Evolutionary conservation across 2,888 invertebrate species (phyloP).

Genomic region (Latrodectus elegans): DNA sequence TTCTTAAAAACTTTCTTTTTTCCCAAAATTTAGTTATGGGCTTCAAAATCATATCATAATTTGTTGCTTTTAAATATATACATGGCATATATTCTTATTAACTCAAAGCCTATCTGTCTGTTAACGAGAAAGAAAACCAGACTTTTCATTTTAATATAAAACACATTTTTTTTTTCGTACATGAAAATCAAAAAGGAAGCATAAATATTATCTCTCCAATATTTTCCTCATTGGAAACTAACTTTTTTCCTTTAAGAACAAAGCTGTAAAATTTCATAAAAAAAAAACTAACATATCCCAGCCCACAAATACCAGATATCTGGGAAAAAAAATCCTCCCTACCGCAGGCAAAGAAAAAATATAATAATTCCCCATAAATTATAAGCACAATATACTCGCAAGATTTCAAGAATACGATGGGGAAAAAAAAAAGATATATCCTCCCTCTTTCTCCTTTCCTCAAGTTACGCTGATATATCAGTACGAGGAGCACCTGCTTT

Average conservation of each 20-base stretch:
- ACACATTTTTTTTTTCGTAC: no score
- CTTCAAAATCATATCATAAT: no score
- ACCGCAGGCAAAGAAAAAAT: background rate
- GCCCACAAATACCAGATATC: background rate
- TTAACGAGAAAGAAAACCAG: no score
- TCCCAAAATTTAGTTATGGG: no score
- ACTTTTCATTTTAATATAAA: no score
- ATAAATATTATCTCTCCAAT: background rate
- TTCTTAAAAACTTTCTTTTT: no score
- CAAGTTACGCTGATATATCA: conserved; percentile 2
- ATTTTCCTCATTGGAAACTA: no score
- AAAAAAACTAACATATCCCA: background rate
- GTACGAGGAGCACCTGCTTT: conserved; percentile 38
- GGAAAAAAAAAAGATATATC: background rate
- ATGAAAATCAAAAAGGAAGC: background rate
- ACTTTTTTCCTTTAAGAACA: no score
- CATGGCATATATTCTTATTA: no score
- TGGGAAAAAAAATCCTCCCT: background rate
- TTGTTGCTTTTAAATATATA: no score
- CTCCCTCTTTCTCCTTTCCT: background rate
- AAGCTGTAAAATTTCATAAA: background rate
- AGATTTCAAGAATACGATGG: background rate
- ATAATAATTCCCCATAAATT: conserved; percentile 1
- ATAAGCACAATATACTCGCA: background rate
- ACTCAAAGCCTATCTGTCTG: no score